Percentiles rank a stretch among this genome's conserved stretches.
Conservation (phyloP, 2,797 vertebrate genomes). For the Buceros bicornis region DNA sequence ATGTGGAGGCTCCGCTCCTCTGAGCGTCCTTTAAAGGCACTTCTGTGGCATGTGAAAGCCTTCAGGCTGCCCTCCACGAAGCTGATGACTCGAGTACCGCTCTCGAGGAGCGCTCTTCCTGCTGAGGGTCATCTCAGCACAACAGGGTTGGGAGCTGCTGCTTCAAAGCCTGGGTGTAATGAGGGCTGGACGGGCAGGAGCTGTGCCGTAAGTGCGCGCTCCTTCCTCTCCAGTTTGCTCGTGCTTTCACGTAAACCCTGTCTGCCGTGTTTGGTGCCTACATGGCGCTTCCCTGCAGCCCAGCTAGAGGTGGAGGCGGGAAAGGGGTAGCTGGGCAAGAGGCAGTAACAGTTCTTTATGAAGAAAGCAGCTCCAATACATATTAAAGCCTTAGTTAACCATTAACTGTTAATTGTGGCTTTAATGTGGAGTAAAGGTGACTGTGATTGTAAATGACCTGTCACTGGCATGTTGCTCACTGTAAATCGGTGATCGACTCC, state of each 20-base stretch:
- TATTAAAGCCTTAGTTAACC: not conserved
- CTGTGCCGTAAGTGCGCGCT: rapidly evolving
- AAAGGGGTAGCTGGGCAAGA: not conserved
- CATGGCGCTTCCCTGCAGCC: rapidly evolving
- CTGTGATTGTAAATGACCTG: not conserved
- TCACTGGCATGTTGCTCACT: not conserved
- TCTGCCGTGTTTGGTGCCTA: not conserved
- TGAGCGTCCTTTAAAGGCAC: not conserved
- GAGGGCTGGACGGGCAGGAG: not conserved
- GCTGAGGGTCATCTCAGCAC: not conserved
- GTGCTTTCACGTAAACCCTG: rapidly evolving
- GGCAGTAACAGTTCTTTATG: not conserved
- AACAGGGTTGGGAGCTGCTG: not conserved
- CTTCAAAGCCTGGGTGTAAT: not conserved
- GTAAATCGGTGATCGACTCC: not conserved
- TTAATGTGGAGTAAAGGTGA: not conserved
- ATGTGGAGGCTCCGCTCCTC: not conserved
- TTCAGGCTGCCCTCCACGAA: not conserved
- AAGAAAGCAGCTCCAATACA: not conserved
- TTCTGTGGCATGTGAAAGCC: not conserved
- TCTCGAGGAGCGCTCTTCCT: not conserved
- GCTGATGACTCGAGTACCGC: not conserved
- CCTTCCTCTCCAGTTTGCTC: not conserved
- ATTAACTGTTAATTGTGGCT: conserved; percentile 7
- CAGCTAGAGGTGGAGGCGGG: not conserved